Evolutionary conservation across 2,797 vertebrate genomes (phyloP).

Genomic region (Hybognathus amarus): DNA sequence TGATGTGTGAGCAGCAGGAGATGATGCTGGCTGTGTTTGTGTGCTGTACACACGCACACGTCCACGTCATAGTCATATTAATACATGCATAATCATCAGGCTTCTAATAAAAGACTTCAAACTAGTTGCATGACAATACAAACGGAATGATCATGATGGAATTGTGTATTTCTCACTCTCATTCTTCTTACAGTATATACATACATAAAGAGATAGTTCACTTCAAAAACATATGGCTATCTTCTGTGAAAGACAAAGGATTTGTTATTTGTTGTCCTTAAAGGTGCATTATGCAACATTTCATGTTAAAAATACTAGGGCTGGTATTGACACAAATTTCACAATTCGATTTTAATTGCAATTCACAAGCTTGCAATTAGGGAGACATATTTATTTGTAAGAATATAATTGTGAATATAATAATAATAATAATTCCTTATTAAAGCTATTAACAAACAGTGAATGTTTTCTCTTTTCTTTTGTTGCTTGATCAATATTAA

Average conservation of each 20-base stretch:
- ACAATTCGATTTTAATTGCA: no score
- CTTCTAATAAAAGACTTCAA: slow-evolving; percentile 35
- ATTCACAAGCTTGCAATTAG: no score
- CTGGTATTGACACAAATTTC: no score
- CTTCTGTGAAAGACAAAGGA: neutral
- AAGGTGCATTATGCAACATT: no score
- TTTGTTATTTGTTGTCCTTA: neutral
- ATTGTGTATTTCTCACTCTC: neutral
- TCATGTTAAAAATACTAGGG: no score
- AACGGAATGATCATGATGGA: neutral
- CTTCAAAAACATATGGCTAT: neutral
- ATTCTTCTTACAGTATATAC: neutral
- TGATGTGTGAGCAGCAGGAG: slow-evolving; percentile 36
- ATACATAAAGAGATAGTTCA: neutral
- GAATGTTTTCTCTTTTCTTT: no score
- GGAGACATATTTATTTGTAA: no score
- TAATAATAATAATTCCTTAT: no score
- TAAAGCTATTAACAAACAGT: no score
- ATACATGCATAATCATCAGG: neutral
- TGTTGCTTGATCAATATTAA: no score
- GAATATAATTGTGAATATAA: no score
- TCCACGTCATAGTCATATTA: slow-evolving; percentile 14
- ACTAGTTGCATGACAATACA: neutral
- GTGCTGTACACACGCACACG: slow-evolving; percentile 36
- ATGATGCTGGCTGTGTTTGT: slow-evolving; percentile 34